Percentiles rank a stretch among this genome's conserved stretches.
These are phyloP conservation scores for Acrobasis repandana DNA, from an alignment of 2,888 invertebrate species.

Conservation along the genomic window DNA sequence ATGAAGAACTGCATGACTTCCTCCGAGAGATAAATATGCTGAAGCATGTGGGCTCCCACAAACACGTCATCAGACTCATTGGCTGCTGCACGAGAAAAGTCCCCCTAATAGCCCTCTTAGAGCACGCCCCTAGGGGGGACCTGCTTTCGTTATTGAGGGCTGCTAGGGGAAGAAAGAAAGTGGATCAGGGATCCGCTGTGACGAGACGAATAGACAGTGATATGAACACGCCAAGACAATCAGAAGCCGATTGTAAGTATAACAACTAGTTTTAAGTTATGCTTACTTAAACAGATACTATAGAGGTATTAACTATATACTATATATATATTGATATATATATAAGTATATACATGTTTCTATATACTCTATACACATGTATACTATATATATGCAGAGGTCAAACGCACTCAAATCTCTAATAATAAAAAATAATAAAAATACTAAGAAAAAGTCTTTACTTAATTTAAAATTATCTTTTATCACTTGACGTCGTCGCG, in stretches of 20 bases:
- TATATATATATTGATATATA: no score
- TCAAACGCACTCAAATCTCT: no score
- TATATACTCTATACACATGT: no score
- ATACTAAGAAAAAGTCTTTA: no score
- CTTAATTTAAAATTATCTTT: no score
- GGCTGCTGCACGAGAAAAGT: conserved; percentile 88
- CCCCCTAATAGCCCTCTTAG: conserved; percentile 89
- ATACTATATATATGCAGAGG: no score
- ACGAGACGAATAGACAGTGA: conserved; percentile 68
- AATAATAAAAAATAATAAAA: no score
- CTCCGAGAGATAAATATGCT: conserved; percentile 89
- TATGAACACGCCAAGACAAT: conserved; percentile 58
- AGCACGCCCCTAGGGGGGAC: conserved; percentile 91
- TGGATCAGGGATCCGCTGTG: conserved; percentile 62
- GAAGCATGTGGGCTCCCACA: conserved; percentile 89
- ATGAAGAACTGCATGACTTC: conserved; percentile 87
- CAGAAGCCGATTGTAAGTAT: conserved; percentile 84
- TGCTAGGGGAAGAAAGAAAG: conserved; percentile 64
- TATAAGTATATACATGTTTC: no score
- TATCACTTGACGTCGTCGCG: no score
- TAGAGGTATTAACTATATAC: no score
- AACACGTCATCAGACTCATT: conserved; percentile 88
- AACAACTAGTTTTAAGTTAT: neutral
- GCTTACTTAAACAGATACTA: neutral
- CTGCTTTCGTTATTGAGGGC: conserved; percentile 84